Base-by-base conservation (phyloP, 2,888 invertebrate genomes). In the Ypsolopha sequella region DNA sequence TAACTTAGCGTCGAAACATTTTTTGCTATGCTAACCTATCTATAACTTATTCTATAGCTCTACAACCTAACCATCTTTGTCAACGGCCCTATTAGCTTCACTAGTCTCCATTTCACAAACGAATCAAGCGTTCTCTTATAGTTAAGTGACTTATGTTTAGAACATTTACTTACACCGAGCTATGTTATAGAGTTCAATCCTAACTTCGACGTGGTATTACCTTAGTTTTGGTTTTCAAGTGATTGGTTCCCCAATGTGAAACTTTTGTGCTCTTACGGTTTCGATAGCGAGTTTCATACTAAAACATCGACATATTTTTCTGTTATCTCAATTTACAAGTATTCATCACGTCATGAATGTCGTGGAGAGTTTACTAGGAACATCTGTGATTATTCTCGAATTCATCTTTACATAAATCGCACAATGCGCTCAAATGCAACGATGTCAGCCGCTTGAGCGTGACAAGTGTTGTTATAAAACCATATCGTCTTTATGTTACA, bases 1-100 rank as follows among this genome's bases (percentile, higher is more conserved):
- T 78, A 82, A 66, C 84, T 85, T 85, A 85, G 79, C 79, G 68
- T 80, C 80, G 70, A 84, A 85, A 78, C 80, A 80, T 86, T 84
- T 78, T 67, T 77, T 80, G 80, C 60, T 76, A 80, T 70, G 72
- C 80, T 86, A 82, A 68, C 81, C 84, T 86, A 86, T 80, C 85
- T 84, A 84, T 78, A 78, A 62, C 79, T 84, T 84, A 78, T 62
- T 74, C 81, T 86, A 36, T 52, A 49, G 59, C 59, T 57, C 64
- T 75, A 80, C 65, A 68, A 63, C 62, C 80, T 84, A 85, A 65
- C 82, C 84, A 59, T 77, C 76, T 70, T 73, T 70, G 64, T 73
- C 71, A 62, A 67, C 77, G 62, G 66, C 65, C 76, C 73, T 64
- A 65, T 46, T 70, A 74, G 73, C 77, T 69, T 70, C 70, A 64